Percentiles rank a stretch among this genome's conserved stretches.
Conservation (phyloP, 2,113 vertebrate genomes). For the Chaenogobius annularis region DNA sequence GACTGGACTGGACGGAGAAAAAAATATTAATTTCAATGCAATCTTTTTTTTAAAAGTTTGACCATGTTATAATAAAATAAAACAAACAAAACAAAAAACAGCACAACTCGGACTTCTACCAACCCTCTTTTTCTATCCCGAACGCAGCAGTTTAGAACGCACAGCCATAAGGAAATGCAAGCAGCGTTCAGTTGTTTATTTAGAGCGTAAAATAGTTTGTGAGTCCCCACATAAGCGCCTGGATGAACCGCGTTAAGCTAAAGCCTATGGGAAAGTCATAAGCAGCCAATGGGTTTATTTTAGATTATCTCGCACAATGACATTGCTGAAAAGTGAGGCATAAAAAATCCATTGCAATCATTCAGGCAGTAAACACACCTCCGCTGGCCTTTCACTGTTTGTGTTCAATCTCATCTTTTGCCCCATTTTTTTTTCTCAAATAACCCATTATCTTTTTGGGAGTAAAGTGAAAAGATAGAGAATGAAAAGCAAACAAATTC, state of each 20-base stretch:
- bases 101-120: no score
- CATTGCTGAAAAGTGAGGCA: slow-evolving; percentile 6
- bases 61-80: no score
- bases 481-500: slow-evolving; percentile 24
- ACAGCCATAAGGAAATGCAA: no score
- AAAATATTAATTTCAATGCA: no score
- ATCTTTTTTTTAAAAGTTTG: no score
- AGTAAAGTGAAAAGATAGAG: slow-evolving; percentile 22
- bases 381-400: slow-evolving; percentile 10
- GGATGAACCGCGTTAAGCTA: not conserved
- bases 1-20: no score
- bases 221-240: slow-evolving; percentile 6
- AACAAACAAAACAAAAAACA: no score
- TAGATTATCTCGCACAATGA: not conserved
- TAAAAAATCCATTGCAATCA: slow-evolving; percentile 2
- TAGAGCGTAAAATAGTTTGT: slow-evolving; percentile 21
- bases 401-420: slow-evolving; percentile 23
- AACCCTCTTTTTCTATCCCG: no score
- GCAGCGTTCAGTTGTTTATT: not conserved
- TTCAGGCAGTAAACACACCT: slow-evolving; percentile 15
- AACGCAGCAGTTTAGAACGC: no score
- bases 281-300: not conserved
- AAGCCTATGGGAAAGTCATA: not conserved
- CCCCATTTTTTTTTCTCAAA: slow-evolving; percentile 17
- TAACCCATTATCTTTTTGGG: slow-evolving; percentile 18